A percentile compares a stretch with the other conserved stretches of the same genome.
Evolutionary conservation across 2,113 vertebrate genomes (phyloP).

Genomic region (Hydropotes inermis): DNA sequence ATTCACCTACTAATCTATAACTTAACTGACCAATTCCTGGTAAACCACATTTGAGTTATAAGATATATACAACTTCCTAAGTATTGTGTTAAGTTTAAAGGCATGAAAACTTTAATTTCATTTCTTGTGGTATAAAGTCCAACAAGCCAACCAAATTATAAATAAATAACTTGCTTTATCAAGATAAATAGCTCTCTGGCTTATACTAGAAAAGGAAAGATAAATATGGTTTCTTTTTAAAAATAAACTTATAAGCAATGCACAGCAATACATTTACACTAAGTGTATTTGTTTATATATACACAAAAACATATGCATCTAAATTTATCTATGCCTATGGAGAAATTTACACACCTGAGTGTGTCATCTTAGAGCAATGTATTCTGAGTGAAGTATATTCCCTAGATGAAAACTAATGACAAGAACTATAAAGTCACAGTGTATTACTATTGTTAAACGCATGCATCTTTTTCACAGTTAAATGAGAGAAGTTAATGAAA

Average conservation of each 20-base stretch:
- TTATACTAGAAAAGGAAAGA: conserved; percentile 18
- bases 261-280: not conserved
- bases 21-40: conserved; percentile 1
- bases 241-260: conserved; percentile 26
- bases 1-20: conserved; percentile 26
- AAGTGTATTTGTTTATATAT: not conserved
- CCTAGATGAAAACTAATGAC: conserved; percentile 48
- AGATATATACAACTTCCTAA: not conserved
- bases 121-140: not conserved
- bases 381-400: conserved; percentile 24
- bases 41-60: not conserved
- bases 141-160: conserved; percentile 5
- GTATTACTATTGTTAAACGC: not conserved
- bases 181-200: not conserved
- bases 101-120: conserved; percentile 36
- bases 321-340: not conserved
- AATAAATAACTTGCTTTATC: conserved; percentile 36
- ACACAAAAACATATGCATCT: conserved; percentile 1
- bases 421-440: not conserved
- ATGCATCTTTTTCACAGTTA: not conserved
- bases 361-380: conserved; percentile 4
- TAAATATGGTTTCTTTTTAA: conserved; percentile 41
- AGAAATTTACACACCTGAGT: not conserved
- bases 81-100: conserved; percentile 13
- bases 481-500: conserved; percentile 14